phyloP scores from a whole-genome alignment of 2,797 vertebrate genomes.

The Melanogrammus aeglefinus region DNA sequence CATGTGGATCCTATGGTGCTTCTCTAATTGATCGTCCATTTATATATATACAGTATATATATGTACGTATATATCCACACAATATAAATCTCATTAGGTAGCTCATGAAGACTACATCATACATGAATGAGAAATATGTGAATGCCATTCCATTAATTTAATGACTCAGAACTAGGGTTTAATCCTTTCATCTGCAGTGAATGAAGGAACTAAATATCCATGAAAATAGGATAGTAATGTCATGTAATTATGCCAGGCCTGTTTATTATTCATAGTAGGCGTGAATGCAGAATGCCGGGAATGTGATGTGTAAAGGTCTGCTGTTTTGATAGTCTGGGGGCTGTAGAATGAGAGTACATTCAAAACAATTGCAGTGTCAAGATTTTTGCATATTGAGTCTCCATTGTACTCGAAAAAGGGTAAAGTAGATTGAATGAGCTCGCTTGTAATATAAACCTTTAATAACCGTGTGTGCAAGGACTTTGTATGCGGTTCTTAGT shows the following conservation, averaged over 20 bases:
- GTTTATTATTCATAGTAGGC: slow-evolving; percentile 51
- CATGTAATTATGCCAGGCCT: slow-evolving; percentile 44
- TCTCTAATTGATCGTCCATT: neutral
- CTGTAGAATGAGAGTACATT: neutral
- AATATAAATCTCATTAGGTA: neutral
- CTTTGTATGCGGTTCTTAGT: slow-evolving; percentile 8
- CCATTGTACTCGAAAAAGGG: neutral
- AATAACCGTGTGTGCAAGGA: neutral
- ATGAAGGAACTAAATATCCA: slow-evolving; percentile 48
- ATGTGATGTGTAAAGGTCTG: neutral
- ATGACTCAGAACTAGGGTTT: slow-evolving; percentile 29
- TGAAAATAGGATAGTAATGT: slow-evolving; percentile 40
- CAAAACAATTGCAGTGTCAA: neutral
- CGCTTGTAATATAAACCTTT: neutral
- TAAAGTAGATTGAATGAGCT: neutral
- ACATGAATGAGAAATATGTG: slow-evolving; percentile 1
- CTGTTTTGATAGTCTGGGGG: neutral
- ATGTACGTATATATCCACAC: neutral
- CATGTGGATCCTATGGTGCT: neutral
- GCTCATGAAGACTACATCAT: neutral
- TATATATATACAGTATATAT: no score
- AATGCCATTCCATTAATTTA: slow-evolving; percentile 24
- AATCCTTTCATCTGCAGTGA: slow-evolving; percentile 33
- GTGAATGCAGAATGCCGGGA: slow-evolving; percentile 40
- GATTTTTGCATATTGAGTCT: neutral